Conservation (phyloP, 2,113 vertebrate genomes). For the Sinocyclocheilus grahami region DNA sequence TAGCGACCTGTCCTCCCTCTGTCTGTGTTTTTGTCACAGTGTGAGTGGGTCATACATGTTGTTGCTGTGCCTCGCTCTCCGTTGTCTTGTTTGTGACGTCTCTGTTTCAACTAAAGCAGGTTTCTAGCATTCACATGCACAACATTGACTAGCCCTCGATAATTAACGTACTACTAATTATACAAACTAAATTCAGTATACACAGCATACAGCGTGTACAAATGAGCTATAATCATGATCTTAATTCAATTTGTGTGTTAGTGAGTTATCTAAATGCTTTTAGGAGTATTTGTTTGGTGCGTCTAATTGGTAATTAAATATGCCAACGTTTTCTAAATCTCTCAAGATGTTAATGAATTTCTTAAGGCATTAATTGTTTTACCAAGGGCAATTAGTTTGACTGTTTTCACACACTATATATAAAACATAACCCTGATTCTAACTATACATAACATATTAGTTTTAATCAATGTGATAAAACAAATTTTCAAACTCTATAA, state of each 20-base stretch:
- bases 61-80: not conserved
- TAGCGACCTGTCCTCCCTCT: conserved; percentile 37
- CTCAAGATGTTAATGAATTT: not conserved
- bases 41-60: conserved; percentile 62
- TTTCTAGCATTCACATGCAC: conserved; percentile 8
- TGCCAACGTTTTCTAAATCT: not conserved
- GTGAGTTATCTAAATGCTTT: not conserved
- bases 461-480: not conserved
- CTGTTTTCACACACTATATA: not conserved
- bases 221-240: conserved; percentile 30
- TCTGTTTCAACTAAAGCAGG: not conserved
- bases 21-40: conserved; percentile 60
- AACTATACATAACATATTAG: not conserved
- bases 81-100: conserved; percentile 22
- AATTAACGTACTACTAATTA: conserved; percentile 23
- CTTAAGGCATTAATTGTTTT: not conserved
- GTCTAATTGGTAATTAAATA: conserved; percentile 12
- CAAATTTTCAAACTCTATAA: not conserved
- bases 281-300: conserved; percentile 4
- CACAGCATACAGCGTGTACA: conserved; percentile 4
- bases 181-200: conserved; percentile 2
- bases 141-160: not conserved
- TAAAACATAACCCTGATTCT: not conserved
- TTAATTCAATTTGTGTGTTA: conserved; percentile 25
- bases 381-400: not conserved